Base-by-base conservation (phyloP, 1,140 invertebrate genomes). In the Penaeus vannamei region DNA sequence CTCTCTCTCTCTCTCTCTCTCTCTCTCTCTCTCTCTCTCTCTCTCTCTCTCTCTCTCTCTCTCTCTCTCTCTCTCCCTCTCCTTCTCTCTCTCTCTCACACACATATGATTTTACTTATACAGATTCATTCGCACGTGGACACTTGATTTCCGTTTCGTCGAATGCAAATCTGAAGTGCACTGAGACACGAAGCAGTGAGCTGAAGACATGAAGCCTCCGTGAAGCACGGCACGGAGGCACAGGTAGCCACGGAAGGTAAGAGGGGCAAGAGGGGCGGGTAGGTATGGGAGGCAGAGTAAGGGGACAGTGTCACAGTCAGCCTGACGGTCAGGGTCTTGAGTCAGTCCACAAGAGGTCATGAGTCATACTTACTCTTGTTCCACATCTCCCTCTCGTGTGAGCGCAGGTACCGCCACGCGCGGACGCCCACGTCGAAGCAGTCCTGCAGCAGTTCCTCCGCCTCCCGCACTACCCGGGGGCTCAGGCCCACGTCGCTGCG, bases 381-480 rank as follows among this genome's bases (percentile, higher is more conserved):
- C 82, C 77, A 91, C 53, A 91, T 79, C 0, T 85, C 26, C 80
- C 83, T 26, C 66, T 91, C 91, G 61, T 91, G 91, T 19, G 36
- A 42, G 17, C 90, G 61, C 83, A 91, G 86, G 61, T 84, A 88
- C 23, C 60, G 72, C 91, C 91, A 91, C 20, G 91, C 91, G 23
- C 80, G 66, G 22, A 90, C 62, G 22, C 91, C 91, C 32, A 91
- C 90, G 60, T n/a, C 72, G 42, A 91, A 91, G 23, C 90, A 91
- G 86, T 91, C 91, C 14, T 81, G 85, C 17, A 91, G 84, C 1
- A 91, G 85, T 36, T 90, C 86, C 59, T 91, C 86, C 0, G 91
- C 91, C 66, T 91, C 91, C 8, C 87, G 62, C 32, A 90, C 69
- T 2, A 91, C 89, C 12, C 91, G 66, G 20, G 91, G 84, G 87